These are phyloP conservation scores for Antheraea pernyi DNA, from an alignment of 1,140 invertebrate species.

Conservation along the genomic window DNA sequence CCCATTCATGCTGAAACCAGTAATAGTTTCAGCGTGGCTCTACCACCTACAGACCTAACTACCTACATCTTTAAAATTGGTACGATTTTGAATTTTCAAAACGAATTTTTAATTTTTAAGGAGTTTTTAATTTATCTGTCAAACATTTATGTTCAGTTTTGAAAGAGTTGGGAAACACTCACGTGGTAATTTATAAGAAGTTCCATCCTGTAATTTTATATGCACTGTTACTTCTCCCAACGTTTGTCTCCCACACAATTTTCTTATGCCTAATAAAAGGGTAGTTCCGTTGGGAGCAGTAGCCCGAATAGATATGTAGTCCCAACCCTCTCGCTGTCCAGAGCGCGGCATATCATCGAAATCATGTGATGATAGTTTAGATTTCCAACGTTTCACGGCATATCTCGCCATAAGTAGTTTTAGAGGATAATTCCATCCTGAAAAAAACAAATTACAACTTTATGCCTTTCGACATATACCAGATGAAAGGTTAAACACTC, in stretches of 20 bases:
- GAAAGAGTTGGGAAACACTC: conserved; percentile 29
- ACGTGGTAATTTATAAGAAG: conserved; percentile 76
- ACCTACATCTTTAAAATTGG: too few species aligned
- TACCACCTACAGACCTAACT: too few species aligned
- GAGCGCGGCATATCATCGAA: conserved; percentile 39
- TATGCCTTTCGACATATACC: too few species aligned
- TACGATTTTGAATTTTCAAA: too few species aligned
- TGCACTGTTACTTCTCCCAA: conserved; percentile 69
- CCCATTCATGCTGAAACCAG: too few species aligned
- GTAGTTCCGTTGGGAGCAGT: conserved; percentile 65
- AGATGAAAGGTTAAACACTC: too few species aligned
- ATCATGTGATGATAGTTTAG: conserved; percentile 19
- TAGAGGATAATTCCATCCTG: conserved; percentile 71
- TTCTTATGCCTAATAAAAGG: conserved; percentile 65
- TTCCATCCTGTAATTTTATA: conserved; percentile 73
- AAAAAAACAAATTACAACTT: conserved; percentile 6
- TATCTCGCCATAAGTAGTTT: conserved; percentile 57
- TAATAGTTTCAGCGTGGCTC: too few species aligned
- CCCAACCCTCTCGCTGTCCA: conserved; percentile 46
- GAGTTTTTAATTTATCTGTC: too few species aligned
- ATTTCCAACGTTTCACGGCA: conserved; percentile 60
- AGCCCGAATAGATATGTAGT: conserved; percentile 59
- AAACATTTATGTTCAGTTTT: too few species aligned
- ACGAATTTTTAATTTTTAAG: too few species aligned
- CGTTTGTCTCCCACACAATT: conserved; percentile 42